phyloP scores from a whole-genome alignment of 2,113 vertebrate genomes.

The Hyla sarda region DNA sequence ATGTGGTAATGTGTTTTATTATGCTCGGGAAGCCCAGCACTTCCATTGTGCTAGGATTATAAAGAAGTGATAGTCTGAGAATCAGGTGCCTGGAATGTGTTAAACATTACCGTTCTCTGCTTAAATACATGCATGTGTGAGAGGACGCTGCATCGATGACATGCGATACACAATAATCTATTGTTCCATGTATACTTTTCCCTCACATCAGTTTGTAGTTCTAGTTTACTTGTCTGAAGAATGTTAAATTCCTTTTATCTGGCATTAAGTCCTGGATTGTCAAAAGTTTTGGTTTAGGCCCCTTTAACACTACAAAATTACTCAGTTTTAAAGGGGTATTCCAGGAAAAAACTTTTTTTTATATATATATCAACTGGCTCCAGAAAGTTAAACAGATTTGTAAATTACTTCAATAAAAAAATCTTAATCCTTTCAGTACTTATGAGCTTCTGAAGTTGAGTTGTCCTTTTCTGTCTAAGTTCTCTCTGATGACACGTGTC shows the following conservation, averaged over 20 bases:
- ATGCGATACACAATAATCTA: background rate
- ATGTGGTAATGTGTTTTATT: conserved; percentile 53
- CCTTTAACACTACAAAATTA: no score
- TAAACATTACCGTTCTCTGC: conserved; percentile 17
- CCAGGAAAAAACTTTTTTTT: no score
- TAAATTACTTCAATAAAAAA: no score
- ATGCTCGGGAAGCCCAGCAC: conserved; percentile 25
- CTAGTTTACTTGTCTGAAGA: background rate
- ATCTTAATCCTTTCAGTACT: no score
- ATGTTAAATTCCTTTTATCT: background rate
- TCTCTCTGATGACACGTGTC: no score
- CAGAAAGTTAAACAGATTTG: no score
- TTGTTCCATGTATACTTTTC: background rate
- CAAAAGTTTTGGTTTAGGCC: no score
- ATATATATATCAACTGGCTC: no score
- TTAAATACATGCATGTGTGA: conserved; percentile 50
- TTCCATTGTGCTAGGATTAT: conserved; percentile 20
- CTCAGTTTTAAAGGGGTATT: no score
- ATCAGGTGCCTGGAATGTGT: conserved; percentile 18
- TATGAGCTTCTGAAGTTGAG: no score
- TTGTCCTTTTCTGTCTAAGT: no score
- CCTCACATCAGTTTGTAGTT: background rate
- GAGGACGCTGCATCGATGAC: background rate
- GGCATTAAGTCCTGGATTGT: background rate
- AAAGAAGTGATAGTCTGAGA: conserved; percentile 49